Evolutionary conservation across 2,113 vertebrate species (phyloP), one percentile per base, ranked within the genome.

Genomic region (Coregonus clupeaformis): DNA sequence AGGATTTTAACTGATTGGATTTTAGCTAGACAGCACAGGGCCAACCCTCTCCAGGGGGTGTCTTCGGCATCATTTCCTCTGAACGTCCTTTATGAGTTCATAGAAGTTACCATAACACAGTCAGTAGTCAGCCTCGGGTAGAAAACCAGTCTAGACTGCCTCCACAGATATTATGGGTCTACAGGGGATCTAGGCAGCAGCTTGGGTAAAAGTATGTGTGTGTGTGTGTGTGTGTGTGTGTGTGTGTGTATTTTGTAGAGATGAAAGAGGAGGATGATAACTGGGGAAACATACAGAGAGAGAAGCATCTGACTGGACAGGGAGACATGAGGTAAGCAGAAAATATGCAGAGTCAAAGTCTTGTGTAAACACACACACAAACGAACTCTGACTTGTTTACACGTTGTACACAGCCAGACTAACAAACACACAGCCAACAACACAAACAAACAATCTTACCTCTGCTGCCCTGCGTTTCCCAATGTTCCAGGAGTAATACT

Each of bases 401-500:
- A 42, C 47, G 42, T 6, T 24, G 36, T 42, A 18, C 29, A 45
- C 59, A 14, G 47, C 55, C 6, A 63, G 64, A 66, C n/a, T 27
- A 13, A 67, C 24, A 14, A 30, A 55, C 68, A 13, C 29, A 30
- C 59, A 11, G 47, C 55, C 9, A 63, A 67, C 60, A 75, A 72
- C 73, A 66, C 63, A 80, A 73, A 81, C 63, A 62, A 57, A 84
- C 77, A 73, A 82, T 67, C 77, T 73, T 92, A 99, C 97, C 97
- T 99, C 98, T 0, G 97, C 94, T 29, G 97, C 98, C 85, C 98
- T 94, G 69, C 97, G 93, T 82, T 99, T 99, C 67, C 98, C 98
- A 81, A 99, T 98, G 92, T 95, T 98, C 98, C 98, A 99, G 77
- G 95, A 94, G 77, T 96, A 98, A 90, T 96, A 99, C 87, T 98